Base-by-base conservation (phyloP, 1,140 invertebrate genomes). In the Caerostris extrusa region DNA sequence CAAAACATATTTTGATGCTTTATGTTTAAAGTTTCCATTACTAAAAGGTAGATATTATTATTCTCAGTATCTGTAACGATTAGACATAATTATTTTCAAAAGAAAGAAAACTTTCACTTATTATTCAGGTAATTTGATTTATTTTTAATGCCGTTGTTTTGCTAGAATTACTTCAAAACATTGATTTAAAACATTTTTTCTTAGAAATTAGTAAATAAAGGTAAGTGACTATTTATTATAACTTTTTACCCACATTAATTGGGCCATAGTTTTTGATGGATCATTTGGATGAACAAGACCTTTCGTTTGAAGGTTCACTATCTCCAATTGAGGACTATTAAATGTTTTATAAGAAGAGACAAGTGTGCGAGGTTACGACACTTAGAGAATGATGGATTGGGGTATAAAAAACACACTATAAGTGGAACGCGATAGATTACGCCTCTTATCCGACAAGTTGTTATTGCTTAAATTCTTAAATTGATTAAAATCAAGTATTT, bases 341-440 rank as follows among this genome's bases (percentile, higher is more conserved):
- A n/a, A 69, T 69, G 17, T 19, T 17, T 19, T 19, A 69, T 19
- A 19, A 69, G 67, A 69, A 69, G 5, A 69, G 67, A 69, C 67
- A 19, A 69, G 17, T 7, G 67, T 19, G n/a, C 53, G 56, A 83
- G 81, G 81, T 83, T 83, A 83, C 56, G 81, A 83, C 81, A 83
- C 81, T 56, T 56, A 14, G 10, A 83, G 56, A 83, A 55, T 83
- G 81, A 83, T 83, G 53, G 81, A 83, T 69, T 69, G 17, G 67
- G 67, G 34, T 34, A 34, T 17, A 17, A 69, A 69, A n/a, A 19
- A 69, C 67, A 69, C 17, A n/a, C n/a, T n/a, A 69, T 69, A n/a
- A 69, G n/a, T 7, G 67, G 19, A 19, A 69, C 19, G 6, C 7
- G 12, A 64, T 64, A 10, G 12, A 10, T 5, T 64, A 64, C 10